Evolutionary conservation across 2,797 vertebrate species (phyloP).

Genomic region (Erethizon dorsatum): DNA sequence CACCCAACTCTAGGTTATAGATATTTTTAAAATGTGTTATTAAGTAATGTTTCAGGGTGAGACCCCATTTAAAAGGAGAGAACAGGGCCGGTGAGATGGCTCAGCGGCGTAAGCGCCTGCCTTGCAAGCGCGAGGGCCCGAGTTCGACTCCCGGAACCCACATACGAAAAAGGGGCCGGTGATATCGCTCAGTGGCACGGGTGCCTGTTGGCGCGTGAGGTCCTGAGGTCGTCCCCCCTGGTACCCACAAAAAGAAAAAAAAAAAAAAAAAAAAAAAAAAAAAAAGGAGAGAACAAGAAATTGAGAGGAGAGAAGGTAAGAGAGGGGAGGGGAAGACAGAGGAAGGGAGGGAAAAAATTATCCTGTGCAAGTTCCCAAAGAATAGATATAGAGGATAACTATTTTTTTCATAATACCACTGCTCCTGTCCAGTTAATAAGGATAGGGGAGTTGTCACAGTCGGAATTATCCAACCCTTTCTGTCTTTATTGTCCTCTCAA

Average conservation of each 20-base stretch:
- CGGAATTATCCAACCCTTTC: neutral
- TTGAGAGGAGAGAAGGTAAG: neutral
- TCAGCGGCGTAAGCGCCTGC: too few species aligned
- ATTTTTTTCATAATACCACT: neutral
- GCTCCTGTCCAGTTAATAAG: neutral
- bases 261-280: too few species aligned
- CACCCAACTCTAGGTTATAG: neutral
- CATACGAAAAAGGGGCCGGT: too few species aligned
- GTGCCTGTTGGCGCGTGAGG: too few species aligned
- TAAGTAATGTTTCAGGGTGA: neutral
- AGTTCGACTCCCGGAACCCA: too few species aligned
- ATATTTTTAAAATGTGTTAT: neutral
- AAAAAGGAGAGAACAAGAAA: neutral
- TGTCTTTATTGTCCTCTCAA: neutral
- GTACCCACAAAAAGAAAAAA: too few species aligned
- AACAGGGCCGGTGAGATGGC: too few species aligned
- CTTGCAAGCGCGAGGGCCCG: too few species aligned
- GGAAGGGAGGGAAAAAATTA: neutral
- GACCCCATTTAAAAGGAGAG: neutral
- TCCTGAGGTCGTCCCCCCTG: too few species aligned
- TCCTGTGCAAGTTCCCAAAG: neutral
- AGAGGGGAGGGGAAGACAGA: neutral
- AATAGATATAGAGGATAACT: neutral
- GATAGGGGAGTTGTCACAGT: neutral
- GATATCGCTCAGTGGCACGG: too few species aligned